Percentiles rank a stretch among this genome's conserved stretches.
Conservation (phyloP, 1,140 invertebrate species). For the Drosophila albomicans region DNA sequence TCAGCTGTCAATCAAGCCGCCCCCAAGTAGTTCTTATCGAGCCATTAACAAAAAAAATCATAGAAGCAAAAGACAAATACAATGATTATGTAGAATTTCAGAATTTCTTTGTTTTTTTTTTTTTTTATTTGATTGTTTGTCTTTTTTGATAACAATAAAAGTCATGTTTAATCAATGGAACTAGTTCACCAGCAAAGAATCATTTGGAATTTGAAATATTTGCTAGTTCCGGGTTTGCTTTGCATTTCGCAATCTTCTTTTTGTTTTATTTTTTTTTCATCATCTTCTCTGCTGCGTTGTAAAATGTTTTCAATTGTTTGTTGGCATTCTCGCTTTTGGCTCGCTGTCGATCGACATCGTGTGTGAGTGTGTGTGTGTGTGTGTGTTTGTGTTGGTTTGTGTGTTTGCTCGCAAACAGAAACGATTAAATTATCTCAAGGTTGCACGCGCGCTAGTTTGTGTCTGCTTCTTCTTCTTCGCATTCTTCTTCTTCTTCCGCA, state of each 20-base stretch:
- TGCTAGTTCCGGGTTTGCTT: too few species aligned
- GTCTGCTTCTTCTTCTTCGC: conserved; percentile 30
- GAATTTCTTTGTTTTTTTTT: background rate
- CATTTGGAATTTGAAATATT: too few species aligned
- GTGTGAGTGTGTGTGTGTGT: conserved; percentile 9
- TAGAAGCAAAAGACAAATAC: too few species aligned
- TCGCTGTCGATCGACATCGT: conserved; percentile 53
- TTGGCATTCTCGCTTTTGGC: conserved; percentile 56
- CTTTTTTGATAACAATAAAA: too few species aligned
- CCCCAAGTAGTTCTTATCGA: too few species aligned
- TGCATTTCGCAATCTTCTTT: conserved; percentile 5
- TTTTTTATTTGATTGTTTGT: too few species aligned
- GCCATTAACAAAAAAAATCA: too few species aligned
- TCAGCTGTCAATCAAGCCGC: background rate
- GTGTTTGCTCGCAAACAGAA: conserved; percentile 69
- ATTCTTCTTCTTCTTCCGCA: conserved; percentile 35
- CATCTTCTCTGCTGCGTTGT: conserved; percentile 36
- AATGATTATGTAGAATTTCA: too few species aligned
- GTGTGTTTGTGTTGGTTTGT: conserved; percentile 25
- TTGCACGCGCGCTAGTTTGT: conserved; percentile 70
- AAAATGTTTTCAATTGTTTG: conserved; percentile 76
- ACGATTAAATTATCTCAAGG: conserved; percentile 81
- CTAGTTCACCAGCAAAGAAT: too few species aligned
- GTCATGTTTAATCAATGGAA: too few species aligned
- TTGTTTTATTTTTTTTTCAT: background rate